These are phyloP conservation scores for Ceratina japonica DNA, from an alignment of 1,140 invertebrate species.

Conservation along the genomic window DNA sequence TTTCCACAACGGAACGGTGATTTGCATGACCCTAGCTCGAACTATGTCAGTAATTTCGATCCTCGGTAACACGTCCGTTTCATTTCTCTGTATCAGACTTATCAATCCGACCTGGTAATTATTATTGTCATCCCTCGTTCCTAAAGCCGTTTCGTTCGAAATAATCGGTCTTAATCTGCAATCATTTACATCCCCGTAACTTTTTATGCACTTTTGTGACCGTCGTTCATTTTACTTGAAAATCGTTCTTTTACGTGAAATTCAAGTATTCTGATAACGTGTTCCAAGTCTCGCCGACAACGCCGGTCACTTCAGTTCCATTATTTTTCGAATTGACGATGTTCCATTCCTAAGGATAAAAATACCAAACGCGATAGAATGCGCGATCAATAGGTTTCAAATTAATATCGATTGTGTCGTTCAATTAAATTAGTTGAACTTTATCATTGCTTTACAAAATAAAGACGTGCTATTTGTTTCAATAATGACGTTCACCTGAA, in stretches of 20 bases:
- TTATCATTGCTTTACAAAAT: too few relatives aligned
- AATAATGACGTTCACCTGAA: slow-evolving; percentile 36
- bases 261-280: slow-evolving; percentile 47
- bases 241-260: slow-evolving; percentile 53
- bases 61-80: slow-evolving; percentile 59
- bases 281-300: slow-evolving; percentile 50
- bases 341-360: slow-evolving; percentile 15
- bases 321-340: slow-evolving; percentile 26
- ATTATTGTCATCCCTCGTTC: neutral
- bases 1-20: slow-evolving; percentile 37
- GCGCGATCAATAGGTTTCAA: too few relatives aligned
- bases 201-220: slow-evolving; percentile 28
- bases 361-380: neutral
- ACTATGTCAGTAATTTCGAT: neutral
- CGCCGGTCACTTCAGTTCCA: slow-evolving; percentile 33
- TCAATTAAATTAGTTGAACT: too few relatives aligned
- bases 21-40: rapidly evolving
- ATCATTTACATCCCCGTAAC: neutral
- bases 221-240: neutral
- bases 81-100: slow-evolving; percentile 46
- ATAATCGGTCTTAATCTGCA: slow-evolving; percentile 54
- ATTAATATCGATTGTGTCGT: too few relatives aligned
- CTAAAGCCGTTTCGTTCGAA: slow-evolving; percentile 11
- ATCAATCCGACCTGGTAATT: slow-evolving; percentile 53
- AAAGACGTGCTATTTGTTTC: neutral